A percentile compares a stretch with the other conserved stretches of the same genome.
Evolutionary conservation across 37 sponge, comb jelly and placozoan species (phyloP).

Genomic region (Cladorhizidae sp.): DNA sequence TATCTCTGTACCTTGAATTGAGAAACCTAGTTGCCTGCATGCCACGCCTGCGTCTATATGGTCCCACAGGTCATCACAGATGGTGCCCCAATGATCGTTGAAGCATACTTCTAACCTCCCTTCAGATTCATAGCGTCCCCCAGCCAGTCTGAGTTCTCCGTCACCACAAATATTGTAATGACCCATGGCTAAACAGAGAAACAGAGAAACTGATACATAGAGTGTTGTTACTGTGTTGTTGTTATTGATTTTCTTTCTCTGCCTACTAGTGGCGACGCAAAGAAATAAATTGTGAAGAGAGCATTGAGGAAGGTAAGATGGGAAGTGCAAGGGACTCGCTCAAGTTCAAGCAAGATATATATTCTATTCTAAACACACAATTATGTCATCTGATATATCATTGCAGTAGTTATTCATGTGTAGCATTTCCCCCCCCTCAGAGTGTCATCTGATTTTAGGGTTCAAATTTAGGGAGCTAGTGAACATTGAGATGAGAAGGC

Average conservation of each 20-base stretch:
- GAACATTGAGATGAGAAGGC: too few relatives aligned
- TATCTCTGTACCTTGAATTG: not conserved
- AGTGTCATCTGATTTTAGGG: too few relatives aligned
- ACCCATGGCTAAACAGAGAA: not conserved
- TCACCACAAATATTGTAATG: not conserved
- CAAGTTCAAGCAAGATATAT: too few relatives aligned
- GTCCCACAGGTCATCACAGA: constrained; percentile 30
- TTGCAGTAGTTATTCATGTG: too few relatives aligned
- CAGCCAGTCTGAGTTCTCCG: constrained; percentile 7
- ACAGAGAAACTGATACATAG: not conserved
- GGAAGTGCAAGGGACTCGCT: too few relatives aligned
- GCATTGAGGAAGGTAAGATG: too few relatives aligned
- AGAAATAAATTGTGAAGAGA: too few relatives aligned
- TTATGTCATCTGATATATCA: too few relatives aligned
- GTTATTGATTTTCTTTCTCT: not conserved
- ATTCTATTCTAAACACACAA: too few relatives aligned
- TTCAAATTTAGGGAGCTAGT: too few relatives aligned
- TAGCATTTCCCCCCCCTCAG: too few relatives aligned
- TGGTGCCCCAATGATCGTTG: constrained; percentile 32
- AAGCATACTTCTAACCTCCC: constrained; percentile 35
- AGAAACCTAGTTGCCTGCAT: constrained; percentile 20
- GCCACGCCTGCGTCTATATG: constrained; percentile 5
- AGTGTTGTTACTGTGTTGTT: not conserved
- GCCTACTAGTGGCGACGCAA: too few relatives aligned
- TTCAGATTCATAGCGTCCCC: constrained; percentile 3